A percentile compares a stretch with the other conserved stretches of the same genome.
These are phyloP conservation scores for Cactoblastis cactorum DNA, from an alignment of 2,888 invertebrate genomes.

Conservation along the genomic window DNA sequence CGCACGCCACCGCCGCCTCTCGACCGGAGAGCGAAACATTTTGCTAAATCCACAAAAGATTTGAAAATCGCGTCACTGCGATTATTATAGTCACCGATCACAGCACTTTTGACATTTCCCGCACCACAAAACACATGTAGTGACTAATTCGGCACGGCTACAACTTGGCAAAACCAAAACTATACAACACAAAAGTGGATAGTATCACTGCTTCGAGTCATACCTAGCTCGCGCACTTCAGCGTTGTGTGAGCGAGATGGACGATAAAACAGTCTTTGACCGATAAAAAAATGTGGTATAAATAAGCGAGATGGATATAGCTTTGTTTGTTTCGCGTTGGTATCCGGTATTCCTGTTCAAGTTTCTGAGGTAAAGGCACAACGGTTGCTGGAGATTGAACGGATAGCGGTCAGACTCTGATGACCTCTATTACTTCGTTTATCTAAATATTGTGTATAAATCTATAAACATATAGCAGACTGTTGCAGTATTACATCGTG, in stretches of 20 bases:
- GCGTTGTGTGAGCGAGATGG: constrained; percentile 39
- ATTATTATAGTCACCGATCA: constrained; percentile 33
- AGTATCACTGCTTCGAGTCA: constrained; percentile 47
- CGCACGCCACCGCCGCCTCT: constrained; percentile 45
- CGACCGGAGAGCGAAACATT: constrained; percentile 34
- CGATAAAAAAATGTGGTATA: constrained; percentile 22
- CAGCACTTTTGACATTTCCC: constrained; percentile 44
- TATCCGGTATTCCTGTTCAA: constrained; percentile 72
- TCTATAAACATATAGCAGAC: neutral
- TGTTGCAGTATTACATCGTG: neutral
- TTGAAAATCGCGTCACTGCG: constrained; percentile 26
- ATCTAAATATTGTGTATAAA: neutral
- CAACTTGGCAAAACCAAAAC: constrained; percentile 67
- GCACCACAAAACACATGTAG: constrained; percentile 45
- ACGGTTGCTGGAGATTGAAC: constrained; percentile 33
- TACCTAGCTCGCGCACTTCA: constrained; percentile 31
- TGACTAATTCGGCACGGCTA: constrained; percentile 51
- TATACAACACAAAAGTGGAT: constrained; percentile 57
- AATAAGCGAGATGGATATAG: constrained; percentile 42
- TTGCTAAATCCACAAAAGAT: constrained; percentile 36
- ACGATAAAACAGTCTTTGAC: constrained; percentile 17
- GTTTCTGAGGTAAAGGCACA: constrained; percentile 56
- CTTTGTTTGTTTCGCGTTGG: constrained; percentile 34
- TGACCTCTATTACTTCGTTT: constrained; percentile 50
- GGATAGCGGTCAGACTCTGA: constrained; percentile 43